Percentiles rank a stretch among this genome's conserved stretches.
phyloP scores from a whole-genome alignment of 2,888 invertebrate genomes.

The Papilio elwesi region DNA sequence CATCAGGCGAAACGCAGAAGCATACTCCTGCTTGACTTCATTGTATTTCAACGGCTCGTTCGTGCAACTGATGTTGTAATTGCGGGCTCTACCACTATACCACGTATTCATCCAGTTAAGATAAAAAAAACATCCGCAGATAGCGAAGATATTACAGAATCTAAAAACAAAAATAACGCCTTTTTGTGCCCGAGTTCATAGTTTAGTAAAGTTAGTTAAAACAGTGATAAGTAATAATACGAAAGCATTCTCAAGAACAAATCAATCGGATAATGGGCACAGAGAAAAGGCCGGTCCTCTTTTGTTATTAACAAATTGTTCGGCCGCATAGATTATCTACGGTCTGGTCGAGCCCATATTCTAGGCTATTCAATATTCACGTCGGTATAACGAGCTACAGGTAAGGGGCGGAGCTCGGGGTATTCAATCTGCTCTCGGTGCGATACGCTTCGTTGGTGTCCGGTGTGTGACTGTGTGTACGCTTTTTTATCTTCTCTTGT shows the following conservation, averaged over 20 bases:
- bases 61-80: too few relatives aligned
- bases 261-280: neutral
- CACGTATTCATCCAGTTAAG: too few relatives aligned
- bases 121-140: too few relatives aligned
- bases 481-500: slow-evolving; percentile 4
- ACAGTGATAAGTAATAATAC: too few relatives aligned
- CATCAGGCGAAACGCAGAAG: too few relatives aligned
- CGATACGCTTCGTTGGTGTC: slow-evolving; percentile 43
- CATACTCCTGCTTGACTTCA: too few relatives aligned
- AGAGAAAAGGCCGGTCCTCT: slow-evolving; percentile 5
- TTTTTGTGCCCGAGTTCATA: too few relatives aligned
- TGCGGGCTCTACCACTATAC: too few relatives aligned
- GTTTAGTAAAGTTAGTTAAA: too few relatives aligned
- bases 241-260: slow-evolving; percentile 3
- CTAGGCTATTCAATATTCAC: slow-evolving; percentile 52
- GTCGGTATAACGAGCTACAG: slow-evolving; percentile 53
- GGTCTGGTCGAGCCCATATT: slow-evolving; percentile 14
- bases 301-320: slow-evolving; percentile 34
- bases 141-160: too few relatives aligned
- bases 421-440: slow-evolving; percentile 51
- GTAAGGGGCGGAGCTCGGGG: slow-evolving; percentile 52
- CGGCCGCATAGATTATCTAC: slow-evolving; percentile 33
- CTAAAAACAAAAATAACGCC: too few relatives aligned
- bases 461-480: slow-evolving; percentile 13
- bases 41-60: too few relatives aligned